Base-by-base conservation (phyloP, 2,888 invertebrate genomes). In the Stictocephala bisonia region DNA sequence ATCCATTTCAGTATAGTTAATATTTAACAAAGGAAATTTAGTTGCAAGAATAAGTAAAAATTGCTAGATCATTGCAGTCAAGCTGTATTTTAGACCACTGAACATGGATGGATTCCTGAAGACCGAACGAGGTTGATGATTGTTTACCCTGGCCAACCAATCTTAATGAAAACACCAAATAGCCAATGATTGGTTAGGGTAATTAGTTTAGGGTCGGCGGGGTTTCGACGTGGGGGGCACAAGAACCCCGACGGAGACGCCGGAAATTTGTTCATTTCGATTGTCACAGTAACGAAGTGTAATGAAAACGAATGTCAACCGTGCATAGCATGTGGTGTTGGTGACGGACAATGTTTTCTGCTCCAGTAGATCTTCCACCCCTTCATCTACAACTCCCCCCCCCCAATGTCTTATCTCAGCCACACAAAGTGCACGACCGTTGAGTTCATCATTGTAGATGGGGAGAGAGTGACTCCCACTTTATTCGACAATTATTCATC, bases 341-440 rank as follows among this genome's bases (percentile, higher is more conserved):
- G 44, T 13, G 18, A 7, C 60, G 31, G 60, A 60, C 60, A 35
- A 22, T 31, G 60, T 60, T 60, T 60, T 31, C 60, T 60, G 31
- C 60, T 60, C 35, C 27, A 26, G 9, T 29, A n/a, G 15, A 3
- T 24, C 31, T 56, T 31, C 56, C 9, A 22, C 60, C 60, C 40
- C 22, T 29, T 68, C 82, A 78, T n/a, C 82, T 82, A 67, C 82
- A 83, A 29, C 83, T 80, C 9, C 80, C 76, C 11, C 83, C 81
- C 15, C 83, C 81, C 53, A 80, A 80, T 35, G 85, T 85, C 78
- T 85, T 85, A 75, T 83, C 83, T 40, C 79, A 22, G 84, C 84
- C 35, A 11, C n/a, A n/a, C n/a, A n/a, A n/a, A n/a, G n/a, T n/a
- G n/a, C n/a, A n/a, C n/a, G n/a, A n/a, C n/a, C n/a, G n/a, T n/a